phyloP scores from a whole-genome alignment of 2,113 vertebrate species.

The Grammomys dolichurus region DNA sequence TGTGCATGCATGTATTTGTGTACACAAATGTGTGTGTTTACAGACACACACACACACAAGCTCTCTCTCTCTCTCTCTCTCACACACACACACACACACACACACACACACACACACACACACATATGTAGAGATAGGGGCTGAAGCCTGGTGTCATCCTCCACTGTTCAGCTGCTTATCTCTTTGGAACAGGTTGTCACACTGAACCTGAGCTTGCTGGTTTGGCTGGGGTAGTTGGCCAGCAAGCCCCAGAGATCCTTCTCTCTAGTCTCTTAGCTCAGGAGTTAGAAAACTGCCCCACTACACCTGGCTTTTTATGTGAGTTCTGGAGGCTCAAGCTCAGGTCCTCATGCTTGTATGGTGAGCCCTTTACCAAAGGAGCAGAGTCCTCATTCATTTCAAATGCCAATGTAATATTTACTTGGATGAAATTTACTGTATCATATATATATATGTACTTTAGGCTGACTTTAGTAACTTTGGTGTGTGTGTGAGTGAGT shows the following conservation, averaged over 20 bases:
- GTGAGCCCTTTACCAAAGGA: neutral
- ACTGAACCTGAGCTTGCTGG: neutral
- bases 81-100: neutral
- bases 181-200: neutral
- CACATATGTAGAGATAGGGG: neutral
- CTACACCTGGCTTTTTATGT: neutral
- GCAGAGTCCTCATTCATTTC: neutral
- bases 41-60: no score
- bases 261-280: neutral
- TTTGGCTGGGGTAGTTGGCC: neutral
- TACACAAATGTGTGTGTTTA: neutral
- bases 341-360: neutral
- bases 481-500: neutral
- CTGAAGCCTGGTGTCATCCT: no score
- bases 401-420: neutral
- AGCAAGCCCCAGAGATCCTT: neutral
- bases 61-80: no score
- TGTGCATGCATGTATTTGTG: neutral
- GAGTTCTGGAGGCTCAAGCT: neutral
- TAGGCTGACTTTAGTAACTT: neutral
- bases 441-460: no score
- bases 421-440: neutral
- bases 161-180: neutral
- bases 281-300: neutral
- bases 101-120: accelerated